Evolutionary conservation across 2,888 invertebrate species (phyloP).

Genomic region (Cephus nigrinus): DNA sequence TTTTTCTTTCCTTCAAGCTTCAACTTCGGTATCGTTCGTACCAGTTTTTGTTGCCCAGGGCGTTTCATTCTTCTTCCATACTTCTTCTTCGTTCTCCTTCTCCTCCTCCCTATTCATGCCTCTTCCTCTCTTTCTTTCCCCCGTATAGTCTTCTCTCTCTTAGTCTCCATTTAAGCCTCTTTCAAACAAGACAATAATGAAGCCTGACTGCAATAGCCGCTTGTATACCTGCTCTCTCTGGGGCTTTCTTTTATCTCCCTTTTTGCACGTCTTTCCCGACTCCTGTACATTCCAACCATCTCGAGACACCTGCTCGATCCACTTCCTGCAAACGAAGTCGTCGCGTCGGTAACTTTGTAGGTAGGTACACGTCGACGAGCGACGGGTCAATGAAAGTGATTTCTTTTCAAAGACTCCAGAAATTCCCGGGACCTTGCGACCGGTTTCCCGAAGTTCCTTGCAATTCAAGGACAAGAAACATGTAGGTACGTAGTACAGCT

Average conservation of each 20-base stretch:
- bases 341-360: not conserved
- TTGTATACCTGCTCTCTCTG: not conserved
- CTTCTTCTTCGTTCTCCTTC: not conserved
- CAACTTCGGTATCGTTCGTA: slow-evolving; percentile 21
- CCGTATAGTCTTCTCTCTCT: slow-evolving; percentile 1
- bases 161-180: slow-evolving; percentile 26
- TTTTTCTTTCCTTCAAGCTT: not conserved
- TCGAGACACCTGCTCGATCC: slow-evolving; percentile 3
- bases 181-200: slow-evolving; percentile 16
- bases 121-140: not conserved
- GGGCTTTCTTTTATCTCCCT: not conserved
- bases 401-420: not conserved
- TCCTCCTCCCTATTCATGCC: not conserved
- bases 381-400: slow-evolving; percentile 4
- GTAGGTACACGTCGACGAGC: not conserved
- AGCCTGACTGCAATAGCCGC: not conserved
- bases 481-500: not conserved
- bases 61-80: slow-evolving; percentile 9
- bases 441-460: not conserved
- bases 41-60: slow-evolving; percentile 45
- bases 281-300: not conserved
- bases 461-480: not conserved
- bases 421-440: not conserved
- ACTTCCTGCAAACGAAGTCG: not conserved
- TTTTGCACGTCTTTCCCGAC: not conserved